These are phyloP conservation scores for Montipora capitata DNA, from an alignment of 92 coral and sea anemone species.

Conservation along the genomic window DNA sequence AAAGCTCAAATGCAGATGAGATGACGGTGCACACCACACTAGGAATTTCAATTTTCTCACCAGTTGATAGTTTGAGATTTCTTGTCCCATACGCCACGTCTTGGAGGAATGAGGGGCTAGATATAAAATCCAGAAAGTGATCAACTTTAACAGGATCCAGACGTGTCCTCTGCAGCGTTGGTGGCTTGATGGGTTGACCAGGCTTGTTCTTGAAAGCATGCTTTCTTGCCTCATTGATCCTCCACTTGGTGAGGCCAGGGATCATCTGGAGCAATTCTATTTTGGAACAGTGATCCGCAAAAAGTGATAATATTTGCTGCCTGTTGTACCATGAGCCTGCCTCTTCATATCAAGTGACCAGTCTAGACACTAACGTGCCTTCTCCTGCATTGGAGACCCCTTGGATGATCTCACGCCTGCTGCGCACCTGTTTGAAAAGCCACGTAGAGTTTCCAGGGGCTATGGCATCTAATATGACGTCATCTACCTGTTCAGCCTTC, in stretches of 20 bases:
- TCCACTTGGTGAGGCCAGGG: background rate
- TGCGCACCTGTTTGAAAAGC: background rate
- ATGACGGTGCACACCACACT: constrained; percentile 44
- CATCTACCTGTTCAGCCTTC: constrained; percentile 17
- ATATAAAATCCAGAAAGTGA: constrained; percentile 1
- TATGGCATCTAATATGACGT: background rate
- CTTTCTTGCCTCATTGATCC: background rate
- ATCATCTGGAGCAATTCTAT: background rate
- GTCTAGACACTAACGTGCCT: constrained; percentile 6
- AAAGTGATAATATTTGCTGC: constrained; percentile 1
- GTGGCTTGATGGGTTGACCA: constrained; percentile 41
- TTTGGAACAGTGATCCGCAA: background rate
- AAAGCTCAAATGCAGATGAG: constrained; percentile 24
- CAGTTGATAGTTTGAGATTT: constrained; percentile 41
- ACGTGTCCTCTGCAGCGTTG: background rate
- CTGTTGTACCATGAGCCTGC: constrained; percentile 9
- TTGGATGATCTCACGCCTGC: background rate
- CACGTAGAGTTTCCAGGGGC: background rate
- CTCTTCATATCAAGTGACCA: background rate
- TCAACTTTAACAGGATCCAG: constrained; percentile 14
- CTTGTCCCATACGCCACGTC: constrained; percentile 61
- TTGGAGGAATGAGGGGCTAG: constrained; percentile 24
- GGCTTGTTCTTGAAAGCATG: constrained; percentile 24
- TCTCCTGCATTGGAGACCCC: background rate
- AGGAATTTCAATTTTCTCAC: constrained; percentile 45